Percentiles rank a stretch among this genome's conserved stretches.
Conservation (phyloP, 2,888 invertebrate genomes). For the Gandaritis pyraliata region DNA sequence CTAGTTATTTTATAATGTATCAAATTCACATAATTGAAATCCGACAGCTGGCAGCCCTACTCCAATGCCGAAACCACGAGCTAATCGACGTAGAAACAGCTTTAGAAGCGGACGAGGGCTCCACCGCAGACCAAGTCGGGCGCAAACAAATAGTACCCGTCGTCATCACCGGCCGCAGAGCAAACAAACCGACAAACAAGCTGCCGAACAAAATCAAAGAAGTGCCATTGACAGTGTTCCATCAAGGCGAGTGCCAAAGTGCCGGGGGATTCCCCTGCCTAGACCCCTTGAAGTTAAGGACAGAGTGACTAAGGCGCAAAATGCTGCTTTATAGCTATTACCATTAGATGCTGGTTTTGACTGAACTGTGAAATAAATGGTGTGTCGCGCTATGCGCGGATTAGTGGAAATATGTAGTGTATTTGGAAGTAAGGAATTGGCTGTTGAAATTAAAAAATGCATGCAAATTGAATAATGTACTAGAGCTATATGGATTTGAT, state of each 20-base stretch:
- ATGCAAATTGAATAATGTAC: too few relatives aligned
- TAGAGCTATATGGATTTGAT: too few relatives aligned
- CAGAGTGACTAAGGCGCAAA: constrained; percentile 73
- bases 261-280: constrained; percentile 64
- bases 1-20: too few relatives aligned
- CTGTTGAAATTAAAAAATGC: too few relatives aligned
- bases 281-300: constrained; percentile 71
- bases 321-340: constrained; percentile 68
- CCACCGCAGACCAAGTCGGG: constrained; percentile 57
- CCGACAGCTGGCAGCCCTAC: constrained; percentile 68
- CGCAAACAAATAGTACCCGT: constrained; percentile 66
- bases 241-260: constrained; percentile 65
- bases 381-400: too few relatives aligned
- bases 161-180: constrained; percentile 41
- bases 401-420: too few relatives aligned
- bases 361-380: constrained; percentile 7
- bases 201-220: constrained; percentile 61
- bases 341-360: constrained; percentile 46
- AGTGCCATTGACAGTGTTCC: constrained; percentile 74
- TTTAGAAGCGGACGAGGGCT: constrained; percentile 77
- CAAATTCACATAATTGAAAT: not conserved
- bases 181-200: constrained; percentile 41
- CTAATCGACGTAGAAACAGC: constrained; percentile 81
- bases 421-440: too few relatives aligned
- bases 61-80: constrained; percentile 76